Base-by-base conservation (phyloP, 2,888 invertebrate genomes). In the Desoria tigrina region DNA sequence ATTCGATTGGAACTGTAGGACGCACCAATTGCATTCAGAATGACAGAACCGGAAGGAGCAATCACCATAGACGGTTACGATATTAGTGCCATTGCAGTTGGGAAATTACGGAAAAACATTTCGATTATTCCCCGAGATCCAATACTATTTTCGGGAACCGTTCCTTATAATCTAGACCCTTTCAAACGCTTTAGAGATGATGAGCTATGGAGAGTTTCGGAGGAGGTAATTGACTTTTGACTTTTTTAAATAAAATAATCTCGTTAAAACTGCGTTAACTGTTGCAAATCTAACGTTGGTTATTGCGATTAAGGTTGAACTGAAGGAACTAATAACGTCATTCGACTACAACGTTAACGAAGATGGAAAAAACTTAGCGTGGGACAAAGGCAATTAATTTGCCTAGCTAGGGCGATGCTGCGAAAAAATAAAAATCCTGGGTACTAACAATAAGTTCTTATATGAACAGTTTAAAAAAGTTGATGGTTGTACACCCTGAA, bases 111-210 rank as follows among this genome's bases (percentile, higher is more conserved):
- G 56, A 86, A 85, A 63, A 88, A 87, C 76, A 89, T 95, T 65
- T 89, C 94, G 0, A 94, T 95, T 77, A 95, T 95, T 78, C 95
- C 95, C 0, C 94, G 94, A 83, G 92, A 93, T 78, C 93, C 94
- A 0, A 87, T 92, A 27, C 80, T 94, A 27, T 94, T 95, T 81
- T 90, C 91, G 0, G 94, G 94, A 45, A 89, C 91, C 1, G 84
- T 95, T 83, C 84, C 95, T 1, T 88, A 89, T 78, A 95, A 95
- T 82, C 83, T 95, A 65, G 95, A 95, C 82, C 95, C 94, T 1
- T 94, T 94, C 79, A 86, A 89, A 70, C 87, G 88, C 77, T 90
- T 88, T 78, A 83, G 85, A 0, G 94, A 94, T 77, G 84, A 85
- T n/a, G 85, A 88, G 64, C 81, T 95, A 1, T 95, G 94, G 94